Base-by-base conservation (phyloP, 2,797 vertebrate genomes). In the Miopithecus talapoin region DNA sequence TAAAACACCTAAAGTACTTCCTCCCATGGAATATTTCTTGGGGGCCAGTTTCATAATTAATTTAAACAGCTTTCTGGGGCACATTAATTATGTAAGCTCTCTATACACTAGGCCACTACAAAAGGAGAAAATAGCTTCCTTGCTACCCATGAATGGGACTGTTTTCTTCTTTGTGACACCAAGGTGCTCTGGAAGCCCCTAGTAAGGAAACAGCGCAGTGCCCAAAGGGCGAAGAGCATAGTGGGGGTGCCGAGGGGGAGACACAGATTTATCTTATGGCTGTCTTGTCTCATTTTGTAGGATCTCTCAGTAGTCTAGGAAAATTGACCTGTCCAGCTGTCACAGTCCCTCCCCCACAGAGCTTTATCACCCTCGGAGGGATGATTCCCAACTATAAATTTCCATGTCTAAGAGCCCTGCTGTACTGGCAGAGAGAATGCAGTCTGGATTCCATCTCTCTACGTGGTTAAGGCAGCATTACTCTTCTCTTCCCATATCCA, bases 1-100 rank as follows among this genome's bases (percentile, higher is more conserved):
- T 68, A 72, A 93, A 97, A 97, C 22, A 93, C n/a, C 36, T 59
- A 41, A 53, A 55, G 79, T 85, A 74, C 70, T 90, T 86, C 57
- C 22, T 85, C 36, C 61, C 5, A 0, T 16, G 57, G 57, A 72
- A 61, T 70, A 76, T 22, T 79, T 85, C 81, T 81, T 94, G 89
- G 85, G 86, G 84, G 78, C 80, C 84, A 95, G 89, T 64, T 85
- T 94, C 85, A 93, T 98, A 91, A 97, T 92, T 97, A 97, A 97
- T 95, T 98, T 95, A 97, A 97, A 95, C 48, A 92, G 90, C 90
- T 96, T 94, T 97, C 88, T 94, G 75, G 85, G 85, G 57, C 55
- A 85, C 76, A 96, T 98, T 76, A 96, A 94, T 97, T 95, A 98
- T 89, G 94, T 28, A 97, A 72, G 41, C 28, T 89, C 4, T 84